Evolutionary conservation across 2,888 invertebrate genomes (phyloP), one percentile per base, ranked within the genome.

Genomic region (Oeneis ivallda): DNA sequence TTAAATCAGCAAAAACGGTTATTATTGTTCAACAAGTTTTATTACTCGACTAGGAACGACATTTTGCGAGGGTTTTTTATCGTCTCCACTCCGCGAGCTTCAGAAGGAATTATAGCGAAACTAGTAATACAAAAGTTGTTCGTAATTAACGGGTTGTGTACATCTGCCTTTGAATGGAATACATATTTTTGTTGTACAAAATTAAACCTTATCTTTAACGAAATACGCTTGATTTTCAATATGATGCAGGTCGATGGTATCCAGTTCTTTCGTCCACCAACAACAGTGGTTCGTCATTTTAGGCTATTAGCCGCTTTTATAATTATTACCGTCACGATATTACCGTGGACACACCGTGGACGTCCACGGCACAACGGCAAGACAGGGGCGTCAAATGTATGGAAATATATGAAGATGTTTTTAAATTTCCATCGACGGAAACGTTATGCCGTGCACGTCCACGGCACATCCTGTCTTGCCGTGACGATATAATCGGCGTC

Each of bases 131-230:
- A 60, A 68, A 65, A 83, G 82, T 82, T 76, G 80, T 75, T 77
- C 73, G 76, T 84, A 86, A 87, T 89, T 86, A 87, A 83, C 86
- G 80, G 83, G 85, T 83, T 84, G 79, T 76, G 79, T 76, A 75
- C 88, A 87, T 86, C 85, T 87, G 86, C 81, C 65, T 62, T 65
- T 41, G 37, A 53, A 56, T 50, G 43, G 19, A 7, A 58, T 58
- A 49, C 57, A 49, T 54, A 41, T 43, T 57, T 47, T 59, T 62
- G 69, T 63, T 73, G 10, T 9, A 43, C 11, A 34, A 41, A 62
- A 62, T 34, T 54, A 19, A 32, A 63, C 52, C 15, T 47, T 67
- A 69, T 50, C 47, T 32, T 4, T 9, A 34, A 17, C 1, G 2
- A 0, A 0, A 41, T 71, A 75, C 57, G 66, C 76, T 74, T 67